phyloP scores from a whole-genome alignment of 2,888 invertebrate genomes.

The Isotomurus palustris region DNA sequence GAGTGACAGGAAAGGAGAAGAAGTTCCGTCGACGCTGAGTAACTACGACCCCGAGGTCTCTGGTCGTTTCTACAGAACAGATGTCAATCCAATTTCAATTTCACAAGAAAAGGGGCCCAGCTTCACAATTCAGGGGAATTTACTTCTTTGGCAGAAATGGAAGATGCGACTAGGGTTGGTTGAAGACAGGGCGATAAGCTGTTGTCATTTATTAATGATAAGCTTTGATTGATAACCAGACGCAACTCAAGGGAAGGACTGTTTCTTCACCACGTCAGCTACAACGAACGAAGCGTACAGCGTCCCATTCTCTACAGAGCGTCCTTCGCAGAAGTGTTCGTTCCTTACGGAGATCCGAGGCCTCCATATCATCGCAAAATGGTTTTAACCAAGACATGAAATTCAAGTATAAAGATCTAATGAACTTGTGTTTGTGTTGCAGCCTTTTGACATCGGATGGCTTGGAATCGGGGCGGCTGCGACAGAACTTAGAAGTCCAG shows the following conservation, averaged over 20 bases:
- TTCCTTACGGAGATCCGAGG: constrained; percentile 31
- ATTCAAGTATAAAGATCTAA: too few relatives aligned
- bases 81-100: background rate
- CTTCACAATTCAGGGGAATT: background rate
- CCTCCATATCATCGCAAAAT: constrained; percentile 13
- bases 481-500: constrained; percentile 4
- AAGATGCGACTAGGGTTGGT: background rate
- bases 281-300: constrained; percentile 14
- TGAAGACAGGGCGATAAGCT: constrained; percentile 17
- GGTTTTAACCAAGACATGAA: too few relatives aligned
- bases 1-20: background rate
- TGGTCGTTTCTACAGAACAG: too few relatives aligned
- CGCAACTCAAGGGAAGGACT: constrained; percentile 30
- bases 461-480: constrained; percentile 24
- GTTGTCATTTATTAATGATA: too few relatives aligned
- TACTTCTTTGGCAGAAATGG: background rate
- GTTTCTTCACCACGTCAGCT: constrained; percentile 19
- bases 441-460: constrained; percentile 28
- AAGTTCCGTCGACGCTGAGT: background rate
- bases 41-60: too few relatives aligned
- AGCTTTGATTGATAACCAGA: too few relatives aligned
- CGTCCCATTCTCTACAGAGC: constrained; percentile 22
- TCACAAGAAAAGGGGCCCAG: background rate
- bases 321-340: constrained; percentile 23
- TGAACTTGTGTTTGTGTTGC: too few relatives aligned